Conservation (phyloP, 2,888 invertebrate genomes). For the Caenorhabditis imperialis region DNA sequence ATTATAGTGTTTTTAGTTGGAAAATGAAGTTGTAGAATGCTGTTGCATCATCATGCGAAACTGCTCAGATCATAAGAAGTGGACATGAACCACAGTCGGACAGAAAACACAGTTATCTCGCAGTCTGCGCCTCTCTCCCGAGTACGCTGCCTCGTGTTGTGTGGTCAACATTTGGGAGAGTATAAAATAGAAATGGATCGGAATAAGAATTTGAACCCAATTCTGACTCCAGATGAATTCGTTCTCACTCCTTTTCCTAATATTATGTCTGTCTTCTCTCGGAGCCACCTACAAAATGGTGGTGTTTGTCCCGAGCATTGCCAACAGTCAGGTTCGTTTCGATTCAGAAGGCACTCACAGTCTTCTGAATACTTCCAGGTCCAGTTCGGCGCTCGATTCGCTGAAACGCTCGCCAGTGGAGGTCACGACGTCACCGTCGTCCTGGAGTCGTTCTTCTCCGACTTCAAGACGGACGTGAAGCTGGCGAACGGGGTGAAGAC, state of each 20-base stretch:
- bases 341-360: background rate
- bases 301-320: conserved; percentile 54
- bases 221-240: no score
- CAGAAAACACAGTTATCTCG: background rate
- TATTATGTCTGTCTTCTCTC: background rate
- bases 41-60: no score
- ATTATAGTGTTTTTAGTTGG: conserved; percentile 2
- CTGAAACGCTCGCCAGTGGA: conserved; percentile 52
- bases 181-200: background rate
- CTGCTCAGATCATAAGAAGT: background rate
- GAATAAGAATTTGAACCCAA: no score
- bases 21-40: no score
- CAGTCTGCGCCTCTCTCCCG: background rate
- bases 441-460: conserved; percentile 11
- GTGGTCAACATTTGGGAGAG: no score
- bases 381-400: conserved; percentile 59
- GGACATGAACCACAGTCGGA: background rate
- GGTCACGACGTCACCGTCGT: conserved; percentile 66
- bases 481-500: conserved; percentile 31
- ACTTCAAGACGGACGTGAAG: conserved; percentile 38
- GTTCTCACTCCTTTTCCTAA: background rate
- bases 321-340: conserved; percentile 62
- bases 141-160: background rate
- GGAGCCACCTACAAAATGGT: conserved; percentile 46
- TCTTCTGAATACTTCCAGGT: conserved; percentile 44